Conservation (phyloP, 2,113 vertebrate species). For the Tragelaphus strepsiceros region DNA sequence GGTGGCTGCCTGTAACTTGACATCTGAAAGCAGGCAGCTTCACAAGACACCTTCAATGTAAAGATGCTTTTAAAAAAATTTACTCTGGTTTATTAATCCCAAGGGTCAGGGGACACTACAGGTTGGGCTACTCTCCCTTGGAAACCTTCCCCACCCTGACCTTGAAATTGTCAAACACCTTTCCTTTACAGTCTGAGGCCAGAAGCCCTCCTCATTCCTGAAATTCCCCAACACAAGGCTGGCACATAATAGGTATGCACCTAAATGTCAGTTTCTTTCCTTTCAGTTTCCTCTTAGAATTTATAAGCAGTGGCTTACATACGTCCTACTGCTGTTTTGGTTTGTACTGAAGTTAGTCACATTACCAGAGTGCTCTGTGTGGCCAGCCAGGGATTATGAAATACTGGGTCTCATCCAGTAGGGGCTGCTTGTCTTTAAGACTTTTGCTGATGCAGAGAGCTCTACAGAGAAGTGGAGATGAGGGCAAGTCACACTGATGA, state of each 20-base stretch:
- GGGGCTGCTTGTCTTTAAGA: not conserved
- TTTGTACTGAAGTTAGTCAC: not conserved
- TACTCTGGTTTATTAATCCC: not conserved
- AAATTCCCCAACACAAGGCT: not conserved
- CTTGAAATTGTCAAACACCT: not conserved
- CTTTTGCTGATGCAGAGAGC: not conserved
- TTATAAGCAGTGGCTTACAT: not conserved
- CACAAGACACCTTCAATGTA: not conserved
- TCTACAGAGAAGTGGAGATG: not conserved
- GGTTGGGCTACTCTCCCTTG: not conserved
- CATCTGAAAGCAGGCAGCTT: not conserved
- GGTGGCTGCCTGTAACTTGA: not conserved
- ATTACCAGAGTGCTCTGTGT: not conserved
- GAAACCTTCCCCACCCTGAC: not conserved
- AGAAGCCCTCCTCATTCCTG: not conserved
- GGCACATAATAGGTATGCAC: not conserved
- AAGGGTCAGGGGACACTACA: not conserved
- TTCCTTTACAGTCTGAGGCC: not conserved
- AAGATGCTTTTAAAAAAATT: not conserved
- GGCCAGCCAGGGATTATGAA: conserved; percentile 22
- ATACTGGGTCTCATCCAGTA: not conserved
- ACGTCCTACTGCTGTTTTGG: not conserved
- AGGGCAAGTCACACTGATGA: not conserved
- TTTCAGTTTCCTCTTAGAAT: not conserved
- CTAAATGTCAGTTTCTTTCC: not conserved